Percentiles rank a stretch among this genome's conserved stretches.
Conservation (phyloP, 2,113 vertebrate genomes). For the Ptilorrhoa leucosticta region DNA sequence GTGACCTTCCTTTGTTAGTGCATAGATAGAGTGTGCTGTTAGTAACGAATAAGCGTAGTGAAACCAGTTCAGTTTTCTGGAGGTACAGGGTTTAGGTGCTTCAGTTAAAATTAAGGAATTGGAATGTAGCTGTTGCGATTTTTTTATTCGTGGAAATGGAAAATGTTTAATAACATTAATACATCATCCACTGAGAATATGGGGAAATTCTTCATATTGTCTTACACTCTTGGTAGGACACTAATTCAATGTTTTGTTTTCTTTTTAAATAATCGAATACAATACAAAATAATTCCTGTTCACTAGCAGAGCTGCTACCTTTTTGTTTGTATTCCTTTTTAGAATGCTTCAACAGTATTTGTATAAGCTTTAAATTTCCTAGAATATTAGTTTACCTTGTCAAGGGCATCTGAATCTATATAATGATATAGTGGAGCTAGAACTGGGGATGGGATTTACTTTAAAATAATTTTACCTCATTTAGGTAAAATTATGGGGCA, state of each 20-base stretch:
- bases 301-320: background rate
- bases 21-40: background rate
- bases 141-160: slow-evolving; percentile 51
- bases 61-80: background rate
- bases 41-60: background rate
- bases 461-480: background rate
- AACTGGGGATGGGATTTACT: background rate
- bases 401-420: background rate
- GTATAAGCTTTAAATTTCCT: background rate
- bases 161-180: slow-evolving; percentile 32
- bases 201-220: background rate
- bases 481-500: background rate
- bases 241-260: rapidly evolving
- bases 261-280: rapidly evolving
- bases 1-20: background rate
- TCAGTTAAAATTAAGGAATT: slow-evolving; percentile 44
- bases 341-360: background rate
- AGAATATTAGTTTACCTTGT: background rate
- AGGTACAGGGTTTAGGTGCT: background rate
- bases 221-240: background rate
- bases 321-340: background rate
- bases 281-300: background rate
- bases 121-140: background rate
- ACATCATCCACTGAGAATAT: background rate
- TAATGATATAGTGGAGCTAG: background rate